Conservation (phyloP, 2,113 vertebrate genomes). For the Muntiacus reevesi region DNA sequence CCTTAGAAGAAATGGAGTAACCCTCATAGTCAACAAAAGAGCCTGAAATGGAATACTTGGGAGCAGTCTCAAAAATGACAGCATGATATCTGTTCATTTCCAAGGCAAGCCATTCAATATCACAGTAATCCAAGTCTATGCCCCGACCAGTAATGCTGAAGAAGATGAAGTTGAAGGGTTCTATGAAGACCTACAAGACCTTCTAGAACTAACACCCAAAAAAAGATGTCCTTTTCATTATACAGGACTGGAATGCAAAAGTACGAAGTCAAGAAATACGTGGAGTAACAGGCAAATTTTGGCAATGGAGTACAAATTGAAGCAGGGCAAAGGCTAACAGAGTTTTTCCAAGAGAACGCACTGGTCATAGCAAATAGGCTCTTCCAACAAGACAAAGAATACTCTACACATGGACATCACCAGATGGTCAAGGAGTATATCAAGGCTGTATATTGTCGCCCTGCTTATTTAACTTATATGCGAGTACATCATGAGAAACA, state of each 20-base stretch:
- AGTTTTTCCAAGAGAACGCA: not conserved
- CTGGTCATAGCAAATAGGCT: not conserved
- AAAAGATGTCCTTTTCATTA: not conserved
- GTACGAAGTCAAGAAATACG: not conserved
- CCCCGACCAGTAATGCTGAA: fast-evolving
- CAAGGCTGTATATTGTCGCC: not conserved
- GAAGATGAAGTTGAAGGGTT: not conserved
- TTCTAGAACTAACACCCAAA: not conserved
- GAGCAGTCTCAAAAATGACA: not conserved
- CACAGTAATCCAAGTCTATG: not conserved
- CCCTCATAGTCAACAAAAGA: not conserved
- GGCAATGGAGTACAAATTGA: not conserved
- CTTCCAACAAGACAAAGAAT: not conserved
- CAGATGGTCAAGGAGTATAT: not conserved
- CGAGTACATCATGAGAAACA: not conserved
- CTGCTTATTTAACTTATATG: not conserved
- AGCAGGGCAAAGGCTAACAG: not conserved
- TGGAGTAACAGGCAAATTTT: not conserved
- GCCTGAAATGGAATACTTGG: not conserved
- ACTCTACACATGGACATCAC: not conserved
- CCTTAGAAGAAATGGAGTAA: not conserved
- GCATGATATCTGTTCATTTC: not conserved
- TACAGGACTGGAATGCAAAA: not conserved
- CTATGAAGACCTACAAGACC: not conserved
- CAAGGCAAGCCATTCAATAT: not conserved